phyloP scores from a whole-genome alignment of 2,113 vertebrate species.

The Ictidomys tridecemlineatus region DNA sequence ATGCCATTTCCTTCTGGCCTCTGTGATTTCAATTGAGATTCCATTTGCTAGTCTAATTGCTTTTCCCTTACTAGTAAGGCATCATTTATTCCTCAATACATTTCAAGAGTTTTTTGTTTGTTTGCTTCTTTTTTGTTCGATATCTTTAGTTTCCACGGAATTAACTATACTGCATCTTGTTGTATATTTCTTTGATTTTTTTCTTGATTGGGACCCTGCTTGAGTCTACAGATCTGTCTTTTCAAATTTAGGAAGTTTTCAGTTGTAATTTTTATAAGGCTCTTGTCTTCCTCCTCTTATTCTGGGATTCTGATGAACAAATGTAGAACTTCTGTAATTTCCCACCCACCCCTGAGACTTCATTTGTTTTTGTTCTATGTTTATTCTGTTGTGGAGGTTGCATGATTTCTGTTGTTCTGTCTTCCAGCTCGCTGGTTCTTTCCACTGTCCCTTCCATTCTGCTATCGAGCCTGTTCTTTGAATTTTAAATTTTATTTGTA shows the following conservation, averaged over 20 bases:
- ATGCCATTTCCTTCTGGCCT: not conserved
- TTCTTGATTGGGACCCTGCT: not conserved
- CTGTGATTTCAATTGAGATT: not conserved
- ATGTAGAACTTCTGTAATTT: not conserved
- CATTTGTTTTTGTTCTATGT: not conserved
- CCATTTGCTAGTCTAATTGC: not conserved
- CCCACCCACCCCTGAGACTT: not conserved
- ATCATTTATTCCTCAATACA: not conserved
- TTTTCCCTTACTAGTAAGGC: not conserved
- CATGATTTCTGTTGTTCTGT: not conserved
- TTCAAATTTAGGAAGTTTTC: not conserved
- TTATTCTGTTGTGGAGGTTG: not conserved
- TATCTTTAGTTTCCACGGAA: not conserved
- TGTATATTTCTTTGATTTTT: not conserved
- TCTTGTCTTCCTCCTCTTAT: not conserved
- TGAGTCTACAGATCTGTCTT: not conserved
- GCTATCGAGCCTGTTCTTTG: not conserved
- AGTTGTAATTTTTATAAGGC: not conserved
- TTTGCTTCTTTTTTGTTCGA: no score
- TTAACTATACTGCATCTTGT: not conserved
- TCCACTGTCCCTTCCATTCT: not conserved
- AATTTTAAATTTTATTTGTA: not conserved
- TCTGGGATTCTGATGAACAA: not conserved
- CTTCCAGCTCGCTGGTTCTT: not conserved
- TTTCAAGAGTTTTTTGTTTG: not conserved